These are phyloP conservation scores for Drosophila ogumai DNA, from an alignment of 1,140 invertebrate species.

Conservation along the genomic window DNA sequence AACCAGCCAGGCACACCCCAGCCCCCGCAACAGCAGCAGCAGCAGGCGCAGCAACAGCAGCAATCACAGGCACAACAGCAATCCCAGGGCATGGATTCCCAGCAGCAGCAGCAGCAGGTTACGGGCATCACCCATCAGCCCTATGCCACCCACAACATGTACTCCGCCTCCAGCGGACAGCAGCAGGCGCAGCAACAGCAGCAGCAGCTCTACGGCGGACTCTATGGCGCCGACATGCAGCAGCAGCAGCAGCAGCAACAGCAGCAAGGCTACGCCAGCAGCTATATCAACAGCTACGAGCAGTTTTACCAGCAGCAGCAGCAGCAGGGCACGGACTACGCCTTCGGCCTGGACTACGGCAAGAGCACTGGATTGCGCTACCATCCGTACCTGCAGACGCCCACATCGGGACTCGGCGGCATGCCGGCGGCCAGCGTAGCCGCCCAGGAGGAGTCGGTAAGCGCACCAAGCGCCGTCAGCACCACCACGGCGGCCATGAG, in stretches of 20 bases:
- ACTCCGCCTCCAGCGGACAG: slow-evolving; percentile 48
- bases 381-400: slow-evolving; percentile 79
- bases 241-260: slow-evolving; percentile 66
- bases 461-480: slow-evolving; percentile 46
- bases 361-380: slow-evolving; percentile 66
- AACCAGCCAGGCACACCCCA: slow-evolving; percentile 84
- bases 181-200: slow-evolving; percentile 64
- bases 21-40: slow-evolving; percentile 60
- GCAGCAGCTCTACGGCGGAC: slow-evolving; percentile 84
- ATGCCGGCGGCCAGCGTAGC: slow-evolving; percentile 27
- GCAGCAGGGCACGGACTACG: slow-evolving; percentile 55
- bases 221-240: slow-evolving; percentile 89
- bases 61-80: slow-evolving; percentile 58
- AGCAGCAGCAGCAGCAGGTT: slow-evolving; percentile 53
- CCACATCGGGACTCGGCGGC: slow-evolving; percentile 57
- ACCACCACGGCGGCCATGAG: slow-evolving; percentile 74
- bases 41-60: slow-evolving; percentile 61
- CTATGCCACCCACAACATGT: slow-evolving; percentile 68
- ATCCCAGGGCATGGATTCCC: slow-evolving; percentile 31
- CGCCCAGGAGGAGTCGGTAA: slow-evolving; percentile 17
- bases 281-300: slow-evolving; percentile 81
- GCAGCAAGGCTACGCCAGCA: slow-evolving; percentile 63
- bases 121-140: slow-evolving; percentile 84
- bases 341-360: slow-evolving; percentile 39
- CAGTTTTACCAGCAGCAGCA: slow-evolving; percentile 83